Evolutionary conservation across 2,888 invertebrate species (phyloP).

Genomic region (Asteroscopus sphinx): DNA sequence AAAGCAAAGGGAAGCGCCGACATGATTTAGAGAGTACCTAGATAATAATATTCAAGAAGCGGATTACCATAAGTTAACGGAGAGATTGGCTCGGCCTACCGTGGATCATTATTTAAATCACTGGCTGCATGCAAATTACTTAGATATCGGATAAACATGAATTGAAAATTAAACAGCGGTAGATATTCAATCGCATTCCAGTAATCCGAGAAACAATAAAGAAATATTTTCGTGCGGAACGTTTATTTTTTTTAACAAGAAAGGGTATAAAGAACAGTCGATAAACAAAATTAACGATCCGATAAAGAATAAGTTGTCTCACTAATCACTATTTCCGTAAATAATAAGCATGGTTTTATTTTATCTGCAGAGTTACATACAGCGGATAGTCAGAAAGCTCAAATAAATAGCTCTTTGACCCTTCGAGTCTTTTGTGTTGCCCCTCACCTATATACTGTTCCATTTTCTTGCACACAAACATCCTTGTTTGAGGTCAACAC

Average conservation of each 20-base stretch:
- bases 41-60: conserved; percentile 70
- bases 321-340: no score
- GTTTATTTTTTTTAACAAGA: conserved; percentile 13
- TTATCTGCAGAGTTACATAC: conserved; percentile 1
- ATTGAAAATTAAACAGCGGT: conserved; percentile 65
- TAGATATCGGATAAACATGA: conserved; percentile 65
- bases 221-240: conserved; percentile 26
- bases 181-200: conserved; percentile 53
- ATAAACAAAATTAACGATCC: neutral
- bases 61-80: conserved; percentile 75
- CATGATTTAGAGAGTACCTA: conserved; percentile 65
- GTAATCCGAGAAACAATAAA: conserved; percentile 47
- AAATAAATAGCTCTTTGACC: conserved; percentile 35
- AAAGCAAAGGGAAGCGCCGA: conserved; percentile 62
- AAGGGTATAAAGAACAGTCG: conserved; percentile 10
- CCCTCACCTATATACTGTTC: conserved; percentile 10
- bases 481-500: conserved; percentile 44
- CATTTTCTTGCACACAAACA: conserved; percentile 19
- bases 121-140: conserved; percentile 70
- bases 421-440: conserved; percentile 22
- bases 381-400: conserved; percentile 17
- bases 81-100: conserved; percentile 65
- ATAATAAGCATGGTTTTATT: conserved; percentile 1
- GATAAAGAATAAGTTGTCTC: no score
- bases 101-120: conserved; percentile 75